Evolutionary conservation across 2,888 invertebrate species (phyloP).

Genomic region (Ornithoptera alexandrae): DNA sequence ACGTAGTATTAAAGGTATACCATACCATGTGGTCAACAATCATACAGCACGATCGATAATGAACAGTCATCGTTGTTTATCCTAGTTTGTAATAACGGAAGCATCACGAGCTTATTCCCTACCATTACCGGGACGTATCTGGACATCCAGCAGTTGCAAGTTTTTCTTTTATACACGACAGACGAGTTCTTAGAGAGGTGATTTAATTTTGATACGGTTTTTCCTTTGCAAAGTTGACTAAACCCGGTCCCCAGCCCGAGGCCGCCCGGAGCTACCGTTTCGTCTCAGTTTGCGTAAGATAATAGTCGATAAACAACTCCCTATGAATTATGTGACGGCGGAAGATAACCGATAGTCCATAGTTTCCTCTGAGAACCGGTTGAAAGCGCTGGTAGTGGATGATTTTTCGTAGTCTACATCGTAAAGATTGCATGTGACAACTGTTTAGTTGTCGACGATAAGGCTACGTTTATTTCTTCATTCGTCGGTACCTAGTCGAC

Average conservation of each 20-base stretch:
- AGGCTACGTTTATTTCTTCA: neutral
- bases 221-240: conserved; percentile 55
- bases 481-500: neutral
- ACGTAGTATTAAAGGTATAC: too few relatives aligned
- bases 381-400: conserved; percentile 32
- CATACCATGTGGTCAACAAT: too few relatives aligned
- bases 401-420: conserved; percentile 33
- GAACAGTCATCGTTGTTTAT: too few relatives aligned
- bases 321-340: conserved; percentile 51
- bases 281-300: conserved; percentile 47
- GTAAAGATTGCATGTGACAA: conserved; percentile 1
- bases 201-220: conserved; percentile 43
- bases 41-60: too few relatives aligned
- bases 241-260: conserved; percentile 32
- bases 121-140: too few relatives aligned
- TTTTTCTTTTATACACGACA: too few relatives aligned
- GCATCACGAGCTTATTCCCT: too few relatives aligned
- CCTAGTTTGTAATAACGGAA: too few relatives aligned
- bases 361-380: conserved; percentile 33
- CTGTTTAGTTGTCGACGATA: neutral
- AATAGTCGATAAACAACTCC: conserved; percentile 57
- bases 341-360: conserved; percentile 45
- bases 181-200: neutral
- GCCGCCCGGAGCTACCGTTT: conserved; percentile 59
- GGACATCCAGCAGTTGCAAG: too few relatives aligned